These are phyloP conservation scores for Crossocerus cetratus DNA, from an alignment of 2,888 invertebrate species.

Conservation along the genomic window DNA sequence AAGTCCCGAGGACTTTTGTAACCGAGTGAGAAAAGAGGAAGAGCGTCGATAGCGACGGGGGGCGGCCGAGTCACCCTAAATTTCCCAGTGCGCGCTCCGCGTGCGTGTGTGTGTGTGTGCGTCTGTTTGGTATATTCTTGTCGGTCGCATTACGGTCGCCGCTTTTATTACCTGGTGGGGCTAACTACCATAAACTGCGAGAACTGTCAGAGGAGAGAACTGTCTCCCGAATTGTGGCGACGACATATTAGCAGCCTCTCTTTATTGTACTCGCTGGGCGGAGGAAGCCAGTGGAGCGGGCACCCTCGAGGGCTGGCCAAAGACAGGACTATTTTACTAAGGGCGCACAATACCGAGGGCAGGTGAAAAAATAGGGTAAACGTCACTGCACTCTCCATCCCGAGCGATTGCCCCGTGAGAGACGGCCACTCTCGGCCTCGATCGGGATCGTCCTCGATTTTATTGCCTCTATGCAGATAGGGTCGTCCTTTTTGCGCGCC, in stretches of 20 bases:
- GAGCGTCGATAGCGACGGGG: conserved; percentile 2
- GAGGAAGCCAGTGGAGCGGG: background rate
- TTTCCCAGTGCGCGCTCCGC: background rate
- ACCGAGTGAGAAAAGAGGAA: too few species aligned
- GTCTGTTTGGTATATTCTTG: too few species aligned
- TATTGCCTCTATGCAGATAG: conserved; percentile 14
- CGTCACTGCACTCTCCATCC: background rate
- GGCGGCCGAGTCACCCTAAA: background rate
- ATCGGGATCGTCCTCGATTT: conserved; percentile 14
- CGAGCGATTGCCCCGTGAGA: conserved; percentile 14
- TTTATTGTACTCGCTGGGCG: conserved; percentile 11
- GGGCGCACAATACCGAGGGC: conserved; percentile 30
- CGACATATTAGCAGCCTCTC: conserved; percentile 46
- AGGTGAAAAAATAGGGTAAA: conserved; percentile 46
- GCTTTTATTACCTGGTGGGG: conserved; percentile 26
- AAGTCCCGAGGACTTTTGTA: too few species aligned
- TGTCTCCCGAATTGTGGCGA: conserved; percentile 35
- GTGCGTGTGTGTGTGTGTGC: too few species aligned
- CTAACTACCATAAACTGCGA: conserved; percentile 39
- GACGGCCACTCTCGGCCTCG: background rate
- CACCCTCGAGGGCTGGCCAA: conserved; percentile 6
- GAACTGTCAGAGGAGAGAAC: conserved; percentile 36
- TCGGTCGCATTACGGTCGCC: conserved; percentile 5
- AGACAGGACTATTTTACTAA: conserved; percentile 14
- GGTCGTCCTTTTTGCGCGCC: background rate